Percentiles rank a stretch among this genome's conserved stretches.
phyloP scores from a whole-genome alignment of 2,113 vertebrate genomes.

The Halichoerus grypus region DNA sequence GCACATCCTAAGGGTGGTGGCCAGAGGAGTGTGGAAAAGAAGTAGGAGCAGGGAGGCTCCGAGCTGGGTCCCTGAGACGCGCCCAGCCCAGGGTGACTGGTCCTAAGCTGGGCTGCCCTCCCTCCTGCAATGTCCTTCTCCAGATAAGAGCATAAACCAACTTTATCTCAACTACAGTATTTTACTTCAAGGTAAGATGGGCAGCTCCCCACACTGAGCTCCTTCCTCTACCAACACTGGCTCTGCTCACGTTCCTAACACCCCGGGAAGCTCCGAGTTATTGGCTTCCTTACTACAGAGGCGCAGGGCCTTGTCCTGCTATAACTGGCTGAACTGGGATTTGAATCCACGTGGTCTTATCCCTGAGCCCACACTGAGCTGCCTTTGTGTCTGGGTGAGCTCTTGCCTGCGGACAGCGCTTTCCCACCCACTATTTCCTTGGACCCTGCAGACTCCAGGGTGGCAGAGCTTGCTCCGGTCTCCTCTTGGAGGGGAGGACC shows the following conservation, averaged over 20 bases:
- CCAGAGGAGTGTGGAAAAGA: neutral
- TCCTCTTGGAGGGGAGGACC: neutral
- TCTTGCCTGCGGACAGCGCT: neutral
- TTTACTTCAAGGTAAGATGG: neutral
- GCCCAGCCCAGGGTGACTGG: neutral
- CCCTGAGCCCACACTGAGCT: neutral
- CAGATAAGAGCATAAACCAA: neutral
- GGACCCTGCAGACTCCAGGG: neutral
- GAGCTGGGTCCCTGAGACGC: neutral
- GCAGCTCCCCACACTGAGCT: neutral
- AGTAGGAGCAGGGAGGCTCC: neutral
- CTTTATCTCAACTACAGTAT: neutral
- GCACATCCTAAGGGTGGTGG: neutral
- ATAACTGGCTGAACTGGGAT: neutral
- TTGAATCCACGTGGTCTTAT: constrained; percentile 16
- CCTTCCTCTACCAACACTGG: neutral
- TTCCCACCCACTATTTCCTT: neutral
- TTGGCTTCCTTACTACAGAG: neutral
- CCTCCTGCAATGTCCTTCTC: neutral
- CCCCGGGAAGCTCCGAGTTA: neutral
- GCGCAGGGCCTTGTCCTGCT: neutral
- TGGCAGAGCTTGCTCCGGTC: neutral
- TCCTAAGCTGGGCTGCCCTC: neutral
- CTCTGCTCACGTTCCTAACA: neutral
- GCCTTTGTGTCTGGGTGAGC: neutral